Base-by-base conservation (phyloP, 1,140 invertebrate genomes). In the Lordiphosa collinella region DNA sequence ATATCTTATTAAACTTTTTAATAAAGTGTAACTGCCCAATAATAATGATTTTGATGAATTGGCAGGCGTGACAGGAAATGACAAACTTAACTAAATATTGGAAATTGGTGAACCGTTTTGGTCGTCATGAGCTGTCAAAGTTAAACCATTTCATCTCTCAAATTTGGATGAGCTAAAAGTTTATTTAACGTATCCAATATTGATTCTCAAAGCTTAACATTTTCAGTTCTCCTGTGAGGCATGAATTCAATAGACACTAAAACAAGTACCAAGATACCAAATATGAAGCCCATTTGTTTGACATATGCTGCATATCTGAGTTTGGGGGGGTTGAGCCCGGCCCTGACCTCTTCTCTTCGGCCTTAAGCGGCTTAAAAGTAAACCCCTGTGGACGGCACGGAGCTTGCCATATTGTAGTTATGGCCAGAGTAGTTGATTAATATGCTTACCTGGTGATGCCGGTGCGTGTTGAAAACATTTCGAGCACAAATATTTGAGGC, bases 401-500 rank as follows among this genome's bases (percentile, higher is more conserved):
- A 7, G 4, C 11, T 2, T 8, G 7, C 32, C 31, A 41, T 41
- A 38, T 48, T 64, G 52, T 35, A 43, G 55, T 53, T 67, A 52
- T 74, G 22, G 18, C 25, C 53, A 65, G 52, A 66, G 37, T 55
- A 69, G 60, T 78, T 85, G 69, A 79, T 85, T 85, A 80, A 80
- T 76, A 78, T 79, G 87, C 78, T 87, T 73, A 89, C 88, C 88
- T 88, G 66, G 84, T 86, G 51, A 73, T 52, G 63, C 88, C 88
- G 43, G 84, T 88, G 72, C 76, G 76, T 69, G 84, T 76, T 54
- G 87, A 89, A 57, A 87, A 92, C 52, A 95, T 92, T 89, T 94
- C 93, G 78, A 95, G 91, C 18, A 94, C 91, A 90, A 95, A 95
- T 75, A 91, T 91, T 89, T 95, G 94, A 18, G 92, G 91, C 32